phyloP scores from a whole-genome alignment of 2,113 vertebrate genomes.

The Charina bottae region DNA sequence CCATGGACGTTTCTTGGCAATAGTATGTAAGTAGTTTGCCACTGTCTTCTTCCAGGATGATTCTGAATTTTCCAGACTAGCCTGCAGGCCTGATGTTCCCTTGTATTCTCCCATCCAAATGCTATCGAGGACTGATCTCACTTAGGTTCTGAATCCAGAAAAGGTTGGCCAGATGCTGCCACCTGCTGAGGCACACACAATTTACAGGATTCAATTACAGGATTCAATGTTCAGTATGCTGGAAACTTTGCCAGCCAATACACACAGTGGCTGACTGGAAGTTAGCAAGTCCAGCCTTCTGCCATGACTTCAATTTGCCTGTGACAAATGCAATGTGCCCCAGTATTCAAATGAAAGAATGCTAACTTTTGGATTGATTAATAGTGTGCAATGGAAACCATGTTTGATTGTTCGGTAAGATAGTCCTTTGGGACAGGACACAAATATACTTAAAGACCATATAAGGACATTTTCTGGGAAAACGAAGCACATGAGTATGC shows the following conservation, averaged over 20 bases:
- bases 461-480: not conserved
- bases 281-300: not conserved
- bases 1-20: not conserved
- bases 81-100: not conserved
- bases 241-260: not conserved
- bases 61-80: not conserved
- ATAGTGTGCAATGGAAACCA: not conserved
- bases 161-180: not conserved
- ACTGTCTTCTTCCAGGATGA: not conserved
- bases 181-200: not conserved
- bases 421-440: not conserved
- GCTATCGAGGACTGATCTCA: not conserved
- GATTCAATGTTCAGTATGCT: not conserved
- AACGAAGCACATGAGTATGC: not conserved
- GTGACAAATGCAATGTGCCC: not conserved
- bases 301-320: not conserved
- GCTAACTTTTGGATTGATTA: not conserved
- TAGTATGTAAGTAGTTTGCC: not conserved
- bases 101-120: not conserved
- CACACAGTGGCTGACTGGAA: not conserved
- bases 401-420: not conserved
- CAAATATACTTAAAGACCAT: not conserved
- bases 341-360: not conserved
- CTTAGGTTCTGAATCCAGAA: not conserved
- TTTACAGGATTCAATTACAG: not conserved